A percentile compares a stretch with the other conserved stretches of the same genome.
Evolutionary conservation across 2,888 invertebrate species (phyloP).

Genomic region (Hipparchia sbordonii): DNA sequence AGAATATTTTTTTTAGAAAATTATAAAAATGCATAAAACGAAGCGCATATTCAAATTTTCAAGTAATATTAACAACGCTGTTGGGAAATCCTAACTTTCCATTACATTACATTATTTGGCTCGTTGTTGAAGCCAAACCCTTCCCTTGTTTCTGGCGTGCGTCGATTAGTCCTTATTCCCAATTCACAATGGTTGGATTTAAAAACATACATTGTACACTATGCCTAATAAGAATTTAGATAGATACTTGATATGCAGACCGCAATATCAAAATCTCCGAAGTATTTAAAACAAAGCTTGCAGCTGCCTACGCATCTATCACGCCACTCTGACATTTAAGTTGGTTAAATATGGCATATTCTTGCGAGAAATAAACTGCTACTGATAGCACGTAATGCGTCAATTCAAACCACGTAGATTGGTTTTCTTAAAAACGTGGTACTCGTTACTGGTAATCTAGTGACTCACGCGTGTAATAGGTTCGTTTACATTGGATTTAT

Average conservation of each 20-base stretch:
- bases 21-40: too few relatives aligned
- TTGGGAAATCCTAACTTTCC: too few relatives aligned
- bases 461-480: slow-evolving; percentile 43
- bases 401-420: slow-evolving; percentile 44
- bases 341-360: slow-evolving; percentile 19
- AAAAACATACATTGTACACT: background rate
- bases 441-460: slow-evolving; percentile 21
- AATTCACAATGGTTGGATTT: background rate
- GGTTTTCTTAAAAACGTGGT: slow-evolving; percentile 42
- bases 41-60: too few relatives aligned
- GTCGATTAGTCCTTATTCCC: too few relatives aligned
- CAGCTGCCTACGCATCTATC: slow-evolving; percentile 17
- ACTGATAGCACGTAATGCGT: slow-evolving; percentile 29
- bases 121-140: too few relatives aligned
- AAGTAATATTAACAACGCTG: too few relatives aligned
- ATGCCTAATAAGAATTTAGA: slow-evolving; percentile 25
- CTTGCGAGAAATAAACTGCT: slow-evolving; percentile 12
- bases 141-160: too few relatives aligned
- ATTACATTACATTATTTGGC: too few relatives aligned
- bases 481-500: slow-evolving; percentile 42
- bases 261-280: slow-evolving; percentile 44
- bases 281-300: slow-evolving; percentile 38
- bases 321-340: slow-evolving; percentile 24
- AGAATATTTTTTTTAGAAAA: too few relatives aligned
- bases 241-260: slow-evolving; percentile 47